These are phyloP conservation scores for Atethmia centrago DNA, from an alignment of 2,888 invertebrate genomes.

Conservation along the genomic window DNA sequence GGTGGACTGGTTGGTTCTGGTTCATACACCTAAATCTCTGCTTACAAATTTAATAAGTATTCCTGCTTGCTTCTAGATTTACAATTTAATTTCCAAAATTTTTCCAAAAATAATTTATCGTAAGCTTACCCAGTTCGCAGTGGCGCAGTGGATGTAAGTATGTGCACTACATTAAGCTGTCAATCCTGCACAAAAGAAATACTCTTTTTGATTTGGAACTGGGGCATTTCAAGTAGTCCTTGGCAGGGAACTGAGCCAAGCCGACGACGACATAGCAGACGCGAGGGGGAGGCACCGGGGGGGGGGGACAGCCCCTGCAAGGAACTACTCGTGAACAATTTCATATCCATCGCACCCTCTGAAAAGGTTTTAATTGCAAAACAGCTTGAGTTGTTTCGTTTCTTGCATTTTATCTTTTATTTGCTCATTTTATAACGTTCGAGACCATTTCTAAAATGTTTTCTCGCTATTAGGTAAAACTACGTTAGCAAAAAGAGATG, in stretches of 20 bases:
- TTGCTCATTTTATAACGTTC: conserved; percentile 14
- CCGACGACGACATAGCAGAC: conserved; percentile 43
- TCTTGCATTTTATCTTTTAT: conserved; percentile 55
- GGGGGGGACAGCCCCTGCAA: conserved; percentile 42
- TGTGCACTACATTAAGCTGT: conserved; percentile 58
- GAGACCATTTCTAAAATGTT: conserved; percentile 7
- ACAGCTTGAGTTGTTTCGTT: conserved; percentile 64
- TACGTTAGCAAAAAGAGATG: not conserved
- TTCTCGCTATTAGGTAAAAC: conserved; percentile 15
- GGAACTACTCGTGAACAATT: conserved; percentile 71
- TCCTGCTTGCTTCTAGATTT: not conserved
- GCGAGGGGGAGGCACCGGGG: not conserved
- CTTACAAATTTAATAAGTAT: not conserved
- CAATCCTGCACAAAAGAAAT: conserved; percentile 62
- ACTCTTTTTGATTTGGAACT: conserved; percentile 66
- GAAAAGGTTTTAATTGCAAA: conserved; percentile 72
- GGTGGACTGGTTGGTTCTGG: no score
- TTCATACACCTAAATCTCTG: no score
- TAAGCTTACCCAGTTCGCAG: conserved; percentile 1
- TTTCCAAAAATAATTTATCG: not conserved
- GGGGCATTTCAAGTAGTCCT: conserved; percentile 74
- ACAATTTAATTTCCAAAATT: not conserved
- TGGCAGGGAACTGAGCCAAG: conserved; percentile 59
- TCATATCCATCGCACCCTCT: conserved; percentile 68
- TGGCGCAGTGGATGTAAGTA: conserved; percentile 26